These are phyloP conservation scores for Holocentrus rufus DNA, from an alignment of 2,797 vertebrate species.

Conservation along the genomic window DNA sequence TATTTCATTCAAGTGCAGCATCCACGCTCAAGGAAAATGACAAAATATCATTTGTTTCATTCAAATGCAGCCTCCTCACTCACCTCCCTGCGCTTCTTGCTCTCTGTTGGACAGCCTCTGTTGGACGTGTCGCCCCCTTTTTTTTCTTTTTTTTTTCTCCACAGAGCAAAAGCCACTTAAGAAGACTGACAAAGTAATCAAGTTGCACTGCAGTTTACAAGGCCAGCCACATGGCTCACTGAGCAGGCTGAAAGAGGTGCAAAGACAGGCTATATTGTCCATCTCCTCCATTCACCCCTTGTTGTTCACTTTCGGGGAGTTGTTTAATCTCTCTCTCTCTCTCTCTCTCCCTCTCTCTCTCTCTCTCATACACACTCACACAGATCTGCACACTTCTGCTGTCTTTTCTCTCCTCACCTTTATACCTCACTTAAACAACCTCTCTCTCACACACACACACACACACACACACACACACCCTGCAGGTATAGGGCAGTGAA, in stretches of 20 bases:
- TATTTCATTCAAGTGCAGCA: slow-evolving; percentile 36
- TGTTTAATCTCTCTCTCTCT: slow-evolving; percentile 20
- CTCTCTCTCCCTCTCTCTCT: slow-evolving; percentile 10
- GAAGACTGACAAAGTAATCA: slow-evolving; percentile 84
- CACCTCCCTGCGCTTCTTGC: slow-evolving; percentile 25
- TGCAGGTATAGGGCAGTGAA: slow-evolving; percentile 58
- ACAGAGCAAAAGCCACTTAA: slow-evolving; percentile 75
- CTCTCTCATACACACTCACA: slow-evolving; percentile 16
- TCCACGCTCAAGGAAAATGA: slow-evolving; percentile 43
- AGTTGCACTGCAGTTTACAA: slow-evolving; percentile 78
- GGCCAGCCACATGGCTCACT: slow-evolving; percentile 75
- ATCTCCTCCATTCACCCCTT: slow-evolving; percentile 48
- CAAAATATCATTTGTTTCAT: slow-evolving; percentile 59
- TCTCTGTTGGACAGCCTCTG: slow-evolving; percentile 63
- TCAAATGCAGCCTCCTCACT: slow-evolving; percentile 37
- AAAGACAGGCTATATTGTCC: slow-evolving; percentile 61
- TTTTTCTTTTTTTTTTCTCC: slow-evolving; percentile 65
- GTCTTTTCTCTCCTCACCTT: slow-evolving; percentile 22
- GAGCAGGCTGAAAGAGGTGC: slow-evolving; percentile 78
- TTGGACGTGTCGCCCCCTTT: slow-evolving; percentile 60
- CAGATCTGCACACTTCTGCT: slow-evolving; percentile 28
- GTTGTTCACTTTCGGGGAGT: slow-evolving; percentile 34
- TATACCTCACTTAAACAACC: slow-evolving; percentile 43
- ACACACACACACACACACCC: slow-evolving; percentile 32
- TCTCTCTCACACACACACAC: slow-evolving; percentile 15